Evolutionary conservation across 1,140 invertebrate genomes (phyloP), one percentile per base, ranked within the genome.

Genomic region (Drosophila subobscura): DNA sequence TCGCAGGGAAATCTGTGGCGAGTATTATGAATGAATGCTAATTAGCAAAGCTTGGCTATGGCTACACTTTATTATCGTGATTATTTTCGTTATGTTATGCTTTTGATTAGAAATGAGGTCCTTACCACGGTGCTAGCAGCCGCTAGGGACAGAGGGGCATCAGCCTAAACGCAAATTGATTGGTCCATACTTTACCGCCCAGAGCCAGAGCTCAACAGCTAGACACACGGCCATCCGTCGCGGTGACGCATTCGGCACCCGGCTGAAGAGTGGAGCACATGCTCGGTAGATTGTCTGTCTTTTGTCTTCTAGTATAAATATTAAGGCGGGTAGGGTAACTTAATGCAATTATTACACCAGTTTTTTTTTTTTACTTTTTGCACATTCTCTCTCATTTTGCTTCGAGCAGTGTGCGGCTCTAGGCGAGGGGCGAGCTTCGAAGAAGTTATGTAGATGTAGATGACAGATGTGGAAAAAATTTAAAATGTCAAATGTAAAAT

Each of bases 1-100:
- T 37, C 22, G 23, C 8, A 57, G 66, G 54, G 50, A 72, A 72
- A 59, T 42, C 57, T 37, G 14, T 57, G 66, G 33, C 3, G 29
- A 45, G 42, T 37, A 33, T 71, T 79, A 80, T 84, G 77, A 84
- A 84, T 84, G 79, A 85, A 84, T 51, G 49, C 51, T 61, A 80
- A 84, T 86, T 86, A 86, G 67, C 63, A 49, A 73, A 61, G 49
- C 47, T 59, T 59, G 53, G 40, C 66, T 51, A 22, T 57, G 25
- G 25, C 60, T 53, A 55, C 51, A 51, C 54, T 86, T 70, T 77
- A 79, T 68, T 79, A 85, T 67, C 25, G 46, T 72, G 52, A 66
- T 84, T 61, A 65, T 68, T 70, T 55, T 54, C 27, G 67, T 55
- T 71, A 42, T 50, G 72, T 58, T 71, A 44, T 46, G 56, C 65